A percentile compares a stretch with the other conserved stretches of the same genome.
Conservation (phyloP, 2,113 vertebrate genomes). For the Ciconia maguari region DNA sequence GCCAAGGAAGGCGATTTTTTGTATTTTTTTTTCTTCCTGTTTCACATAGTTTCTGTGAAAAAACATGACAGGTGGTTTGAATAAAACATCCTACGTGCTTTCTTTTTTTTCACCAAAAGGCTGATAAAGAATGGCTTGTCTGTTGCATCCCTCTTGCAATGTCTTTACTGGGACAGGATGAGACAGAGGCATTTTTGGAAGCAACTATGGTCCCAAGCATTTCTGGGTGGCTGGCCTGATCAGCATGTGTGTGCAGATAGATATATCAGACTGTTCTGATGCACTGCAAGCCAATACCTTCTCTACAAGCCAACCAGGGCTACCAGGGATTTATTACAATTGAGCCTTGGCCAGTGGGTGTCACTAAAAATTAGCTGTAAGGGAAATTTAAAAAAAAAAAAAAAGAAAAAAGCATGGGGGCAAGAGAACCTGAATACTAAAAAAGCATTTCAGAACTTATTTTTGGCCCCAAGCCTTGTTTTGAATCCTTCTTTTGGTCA, state of each 20-base stretch:
- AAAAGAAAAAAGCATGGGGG: background rate
- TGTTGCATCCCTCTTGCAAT: background rate
- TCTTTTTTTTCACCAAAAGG: background rate
- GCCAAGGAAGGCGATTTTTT: background rate
- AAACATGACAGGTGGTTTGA: background rate
- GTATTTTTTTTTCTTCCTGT: background rate
- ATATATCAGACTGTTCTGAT: background rate
- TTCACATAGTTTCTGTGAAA: background rate
- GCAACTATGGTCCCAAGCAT: background rate
- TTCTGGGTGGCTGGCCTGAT: background rate
- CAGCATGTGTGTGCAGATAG: background rate
- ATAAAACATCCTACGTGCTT: background rate
- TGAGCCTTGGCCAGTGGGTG: slow-evolving; percentile 28
- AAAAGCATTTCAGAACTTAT: background rate
- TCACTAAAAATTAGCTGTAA: slow-evolving; percentile 30
- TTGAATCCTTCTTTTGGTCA: slow-evolving; percentile 47
- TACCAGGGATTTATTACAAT: background rate
- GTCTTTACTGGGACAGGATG: background rate
- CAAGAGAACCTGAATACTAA: slow-evolving; percentile 1
- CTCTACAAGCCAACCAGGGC: background rate
- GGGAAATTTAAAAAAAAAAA: background rate
- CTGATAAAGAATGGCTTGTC: background rate
- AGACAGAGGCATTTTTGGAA: background rate
- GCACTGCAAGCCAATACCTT: background rate
- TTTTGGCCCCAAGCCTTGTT: slow-evolving; percentile 32